Evolutionary conservation across 2,888 invertebrate species (phyloP), one percentile per base, ranked within the genome.

Genomic region (Tetrapedia diversipes): DNA sequence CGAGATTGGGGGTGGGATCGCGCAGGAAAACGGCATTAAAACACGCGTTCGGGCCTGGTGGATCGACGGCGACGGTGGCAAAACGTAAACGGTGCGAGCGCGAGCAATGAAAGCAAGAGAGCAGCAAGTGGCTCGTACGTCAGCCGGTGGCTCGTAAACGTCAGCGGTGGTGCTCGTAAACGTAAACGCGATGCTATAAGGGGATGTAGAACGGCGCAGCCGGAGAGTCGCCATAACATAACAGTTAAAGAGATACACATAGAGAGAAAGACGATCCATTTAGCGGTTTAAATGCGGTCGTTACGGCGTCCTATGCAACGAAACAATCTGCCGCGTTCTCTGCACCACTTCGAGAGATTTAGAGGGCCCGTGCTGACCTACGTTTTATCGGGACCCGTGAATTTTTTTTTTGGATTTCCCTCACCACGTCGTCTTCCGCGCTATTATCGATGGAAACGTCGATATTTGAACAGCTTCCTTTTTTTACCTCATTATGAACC

Each of bases 81-180:
- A 79, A 83, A 84, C 79, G 86, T 77, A 74, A 81, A 86, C 88
- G n/a, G 89, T 87, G 88, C 84, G 89, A 88, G 89, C 84, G 87
- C 86, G 87, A 89, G 91, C 89, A 90, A 90, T 88, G 90, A 89
- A 89, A 88, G 90, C 88, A 88, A 89, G 87, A 88, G 89, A 88
- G 89, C 89, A 91, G 91, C 91, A 91, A 91, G 91, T 91, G 91
- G 91, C 91, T 91, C 91, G 91, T 92, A 91, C 91, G 91, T 92
- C 91, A 92, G 91, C 91, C 91, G 90, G 91, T 91, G 91, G 91
- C 91, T 92, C 91, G 91, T 92, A 92, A 92, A 92, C 91, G 91
- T 92, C 91, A 92, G 91, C 91, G 88, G 88, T 89, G 90, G 89
- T 90, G 90, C 89, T 88, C 88, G 89, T 88, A 88, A 91, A 90